These are phyloP conservation scores for Aythya baeri DNA, from an alignment of 2,113 vertebrate genomes.

Conservation along the genomic window DNA sequence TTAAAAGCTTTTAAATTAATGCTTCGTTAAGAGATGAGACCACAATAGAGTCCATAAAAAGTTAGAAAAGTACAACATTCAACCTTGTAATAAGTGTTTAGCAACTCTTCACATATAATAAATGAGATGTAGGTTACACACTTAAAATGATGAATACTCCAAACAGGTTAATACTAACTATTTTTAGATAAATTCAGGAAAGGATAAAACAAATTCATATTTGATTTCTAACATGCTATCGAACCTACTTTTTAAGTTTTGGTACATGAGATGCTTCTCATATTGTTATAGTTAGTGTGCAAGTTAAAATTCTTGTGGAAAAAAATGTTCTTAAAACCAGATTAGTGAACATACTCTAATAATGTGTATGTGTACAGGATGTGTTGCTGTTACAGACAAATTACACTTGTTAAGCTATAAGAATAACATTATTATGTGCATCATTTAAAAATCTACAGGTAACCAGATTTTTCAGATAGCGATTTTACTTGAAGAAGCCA, in stretches of 20 bases:
- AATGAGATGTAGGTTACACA: neutral
- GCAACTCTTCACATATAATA: neutral
- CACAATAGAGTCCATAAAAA: neutral
- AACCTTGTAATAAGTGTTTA: neutral
- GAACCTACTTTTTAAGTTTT: neutral
- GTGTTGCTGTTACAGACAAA: neutral
- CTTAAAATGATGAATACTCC: neutral
- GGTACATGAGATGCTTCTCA: neutral
- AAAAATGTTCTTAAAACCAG: neutral
- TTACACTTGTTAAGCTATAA: neutral
- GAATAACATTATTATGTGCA: neutral
- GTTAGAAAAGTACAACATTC: neutral
- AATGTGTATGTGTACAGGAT: neutral
- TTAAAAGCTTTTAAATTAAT: neutral
- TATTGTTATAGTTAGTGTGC: neutral
- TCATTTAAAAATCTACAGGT: neutral
- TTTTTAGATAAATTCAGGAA: neutral
- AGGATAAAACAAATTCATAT: neutral
- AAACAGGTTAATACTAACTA: neutral
- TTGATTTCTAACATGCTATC: neutral
- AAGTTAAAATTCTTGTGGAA: neutral
- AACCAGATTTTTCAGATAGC: neutral
- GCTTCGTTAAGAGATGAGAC: neutral
- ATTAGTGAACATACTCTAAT: neutral
- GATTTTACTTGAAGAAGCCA: neutral